A percentile compares a stretch with the other conserved stretches of the same genome.
phyloP scores from a whole-genome alignment of 2,113 vertebrate species.

The Ailuropoda melanoleuca region DNA sequence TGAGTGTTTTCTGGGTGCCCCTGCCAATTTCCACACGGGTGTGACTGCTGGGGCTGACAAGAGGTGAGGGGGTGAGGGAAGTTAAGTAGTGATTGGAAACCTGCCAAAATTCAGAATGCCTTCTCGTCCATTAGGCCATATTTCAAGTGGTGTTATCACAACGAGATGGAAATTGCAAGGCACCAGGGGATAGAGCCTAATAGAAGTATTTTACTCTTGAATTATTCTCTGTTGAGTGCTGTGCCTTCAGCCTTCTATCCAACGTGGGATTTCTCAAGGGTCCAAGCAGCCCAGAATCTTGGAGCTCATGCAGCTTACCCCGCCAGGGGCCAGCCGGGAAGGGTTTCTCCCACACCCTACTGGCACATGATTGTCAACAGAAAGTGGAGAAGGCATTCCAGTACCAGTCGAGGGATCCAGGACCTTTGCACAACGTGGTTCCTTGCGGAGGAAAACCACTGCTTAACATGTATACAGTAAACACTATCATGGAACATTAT shows the following conservation, averaged over 20 bases:
- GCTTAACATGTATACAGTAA: fast-evolving
- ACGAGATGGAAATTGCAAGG: background rate
- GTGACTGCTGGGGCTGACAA: background rate
- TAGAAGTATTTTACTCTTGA: fast-evolving
- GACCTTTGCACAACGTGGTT: background rate
- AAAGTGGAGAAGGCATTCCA: background rate
- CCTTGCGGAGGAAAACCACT: background rate
- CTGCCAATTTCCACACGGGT: background rate
- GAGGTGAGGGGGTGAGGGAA: too few species aligned
- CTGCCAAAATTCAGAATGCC: background rate
- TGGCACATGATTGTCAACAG: fast-evolving
- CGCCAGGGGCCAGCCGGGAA: background rate
- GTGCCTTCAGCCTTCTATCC: background rate
- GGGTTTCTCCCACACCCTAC: background rate
- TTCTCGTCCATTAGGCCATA: background rate
- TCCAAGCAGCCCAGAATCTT: background rate
- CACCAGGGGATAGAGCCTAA: background rate
- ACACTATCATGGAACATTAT: fast-evolving
- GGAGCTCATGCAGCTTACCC: background rate
- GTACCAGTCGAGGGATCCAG: too few species aligned
- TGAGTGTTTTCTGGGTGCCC: background rate
- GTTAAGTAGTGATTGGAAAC: background rate
- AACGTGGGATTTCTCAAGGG: background rate
- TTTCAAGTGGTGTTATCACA: background rate
- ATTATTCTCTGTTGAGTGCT: background rate